These are phyloP conservation scores for Andrena marginata DNA, from an alignment of 2,888 invertebrate genomes.

Conservation along the genomic window DNA sequence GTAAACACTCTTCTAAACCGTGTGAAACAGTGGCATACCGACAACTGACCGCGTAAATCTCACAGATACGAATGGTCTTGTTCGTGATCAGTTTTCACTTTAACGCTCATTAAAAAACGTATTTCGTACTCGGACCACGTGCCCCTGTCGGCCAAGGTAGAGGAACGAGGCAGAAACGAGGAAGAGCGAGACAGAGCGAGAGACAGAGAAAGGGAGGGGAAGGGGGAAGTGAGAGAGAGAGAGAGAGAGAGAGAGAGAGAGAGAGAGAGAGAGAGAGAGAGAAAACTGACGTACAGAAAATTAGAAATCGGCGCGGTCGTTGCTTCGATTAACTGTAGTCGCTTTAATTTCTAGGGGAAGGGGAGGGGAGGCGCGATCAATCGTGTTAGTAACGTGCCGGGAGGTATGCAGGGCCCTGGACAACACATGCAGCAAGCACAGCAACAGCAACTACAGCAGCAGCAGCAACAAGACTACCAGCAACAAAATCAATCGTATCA, in stretches of 20 bases:
- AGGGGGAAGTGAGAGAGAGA: not conserved
- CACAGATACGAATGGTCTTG: not conserved
- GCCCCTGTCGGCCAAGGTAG: too few species aligned
- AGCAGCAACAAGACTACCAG: constrained; percentile 70
- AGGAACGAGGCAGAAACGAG: too few species aligned
- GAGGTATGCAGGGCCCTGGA: constrained; percentile 86
- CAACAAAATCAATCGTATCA: constrained; percentile 74
- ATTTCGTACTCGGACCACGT: not conserved
- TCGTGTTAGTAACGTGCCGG: constrained; percentile 88
- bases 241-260: too few species aligned
- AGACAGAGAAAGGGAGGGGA: not conserved
- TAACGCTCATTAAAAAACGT: not conserved
- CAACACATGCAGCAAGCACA: constrained; percentile 78
- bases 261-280: not conserved
- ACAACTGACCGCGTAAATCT: not conserved
- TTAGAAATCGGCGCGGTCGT: too few species aligned
- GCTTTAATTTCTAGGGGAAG: constrained; percentile 86
- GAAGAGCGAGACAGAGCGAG: too few species aligned
- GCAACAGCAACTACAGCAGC: constrained; percentile 66
- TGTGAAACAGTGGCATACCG: constrained; percentile 1
- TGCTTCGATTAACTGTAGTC: constrained; percentile 33
- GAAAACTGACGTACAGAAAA: not conserved
- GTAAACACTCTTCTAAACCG: not conserved
- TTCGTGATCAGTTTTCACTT: constrained; percentile 1
- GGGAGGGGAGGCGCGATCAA: constrained; percentile 88